Evolutionary conservation across 1,140 invertebrate species (phyloP).

Genomic region (Brachystomella parvula): DNA sequence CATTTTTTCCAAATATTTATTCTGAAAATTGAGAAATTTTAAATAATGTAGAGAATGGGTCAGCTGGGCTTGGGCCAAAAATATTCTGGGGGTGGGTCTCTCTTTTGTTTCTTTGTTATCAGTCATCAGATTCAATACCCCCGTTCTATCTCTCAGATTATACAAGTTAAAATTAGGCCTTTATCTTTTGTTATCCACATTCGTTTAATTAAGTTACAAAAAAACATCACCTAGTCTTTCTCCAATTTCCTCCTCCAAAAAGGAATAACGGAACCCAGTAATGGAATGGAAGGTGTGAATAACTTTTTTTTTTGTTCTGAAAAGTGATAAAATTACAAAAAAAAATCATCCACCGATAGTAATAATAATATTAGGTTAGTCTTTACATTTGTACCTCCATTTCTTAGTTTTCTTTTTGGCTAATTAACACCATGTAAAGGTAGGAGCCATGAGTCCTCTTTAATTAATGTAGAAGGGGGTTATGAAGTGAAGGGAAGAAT

Average conservation of each 20-base stretch:
- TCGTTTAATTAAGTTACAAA: background rate
- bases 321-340: background rate
- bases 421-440: too few relatives aligned
- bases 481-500: background rate
- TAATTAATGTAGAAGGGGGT: too few relatives aligned
- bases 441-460: too few relatives aligned
- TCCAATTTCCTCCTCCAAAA: background rate
- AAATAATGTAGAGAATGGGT: background rate
- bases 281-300: background rate
- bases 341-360: slow-evolving; percentile 7
- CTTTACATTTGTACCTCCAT: background rate
- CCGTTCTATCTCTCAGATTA: too few relatives aligned
- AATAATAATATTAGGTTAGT: too few relatives aligned
- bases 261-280: background rate
- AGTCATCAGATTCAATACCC: background rate
- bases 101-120: background rate
- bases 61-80: background rate
- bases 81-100: background rate
- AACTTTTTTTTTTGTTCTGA: background rate
- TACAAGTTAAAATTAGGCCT: background rate
- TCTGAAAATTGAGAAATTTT: background rate
- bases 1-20: too few relatives aligned
- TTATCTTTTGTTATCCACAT: background rate
- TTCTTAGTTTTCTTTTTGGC: too few relatives aligned
- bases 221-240: background rate